These are phyloP conservation scores for Limenitis camilla DNA, from an alignment of 2,888 invertebrate genomes.

Conservation along the genomic window DNA sequence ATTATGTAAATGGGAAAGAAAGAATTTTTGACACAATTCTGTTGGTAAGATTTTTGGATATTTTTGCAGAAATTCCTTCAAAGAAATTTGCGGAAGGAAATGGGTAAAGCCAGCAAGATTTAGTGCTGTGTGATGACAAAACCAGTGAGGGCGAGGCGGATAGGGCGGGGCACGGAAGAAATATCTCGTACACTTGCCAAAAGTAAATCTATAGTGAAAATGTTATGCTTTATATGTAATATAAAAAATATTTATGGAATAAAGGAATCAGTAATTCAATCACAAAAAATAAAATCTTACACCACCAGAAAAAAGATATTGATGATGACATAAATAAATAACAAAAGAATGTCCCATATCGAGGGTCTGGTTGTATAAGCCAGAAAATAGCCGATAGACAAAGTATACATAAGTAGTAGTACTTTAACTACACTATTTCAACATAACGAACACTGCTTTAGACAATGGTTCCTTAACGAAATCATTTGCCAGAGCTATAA, in stretches of 20 bases:
- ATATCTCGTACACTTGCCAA: constrained; percentile 50
- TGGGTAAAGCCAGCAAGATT: constrained; percentile 53
- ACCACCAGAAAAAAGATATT: too few species aligned
- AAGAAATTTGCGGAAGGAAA: constrained; percentile 42
- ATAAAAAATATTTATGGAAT: background rate
- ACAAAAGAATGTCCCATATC: too few species aligned
- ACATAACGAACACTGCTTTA: too few species aligned
- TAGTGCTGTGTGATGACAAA: constrained; percentile 57
- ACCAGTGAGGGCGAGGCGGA: constrained; percentile 43
- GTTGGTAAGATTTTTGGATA: constrained; percentile 13
- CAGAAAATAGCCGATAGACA: too few species aligned
- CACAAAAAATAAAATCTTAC: too few species aligned
- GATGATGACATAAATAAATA: too few species aligned
- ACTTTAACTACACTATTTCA: too few species aligned
- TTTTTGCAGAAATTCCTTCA: constrained; percentile 19
- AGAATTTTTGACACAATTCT: background rate
- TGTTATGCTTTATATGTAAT: constrained; percentile 6
- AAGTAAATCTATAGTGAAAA: constrained; percentile 29
- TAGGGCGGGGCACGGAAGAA: constrained; percentile 42
- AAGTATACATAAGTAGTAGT: too few species aligned
- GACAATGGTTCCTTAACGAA: too few species aligned
- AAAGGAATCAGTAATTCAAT: background rate
- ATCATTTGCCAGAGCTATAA: too few species aligned
- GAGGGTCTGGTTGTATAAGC: too few species aligned
- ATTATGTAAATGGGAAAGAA: constrained; percentile 1